Base-by-base conservation (phyloP, 2,888 invertebrate genomes). In the Bugulina stolonifera region DNA sequence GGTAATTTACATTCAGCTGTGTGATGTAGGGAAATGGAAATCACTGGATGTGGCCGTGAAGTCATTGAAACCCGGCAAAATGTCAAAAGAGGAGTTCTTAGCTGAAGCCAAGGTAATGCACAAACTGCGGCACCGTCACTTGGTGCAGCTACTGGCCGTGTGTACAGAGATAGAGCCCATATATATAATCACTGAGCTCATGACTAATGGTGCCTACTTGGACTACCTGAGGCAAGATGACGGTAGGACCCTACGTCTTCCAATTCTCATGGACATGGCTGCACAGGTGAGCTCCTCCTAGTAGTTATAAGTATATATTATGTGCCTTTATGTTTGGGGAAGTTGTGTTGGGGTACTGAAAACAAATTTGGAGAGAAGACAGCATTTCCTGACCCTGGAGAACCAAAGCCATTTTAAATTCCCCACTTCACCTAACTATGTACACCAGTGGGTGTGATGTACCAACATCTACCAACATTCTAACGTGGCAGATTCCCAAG, bases 21-120 rank as follows among this genome's bases (percentile, higher is more conserved):
- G n/a, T n/a, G n/a, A n/a, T n/a, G n/a, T n/a, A n/a, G 87, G 87
- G 22, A 93, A 93, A 83, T 97, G 95, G 94, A 78, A 93, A 79
- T 92, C 93, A 81, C 93, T 91, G 77, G 95, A 96, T 87, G 96
- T 97, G 73, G 97, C 97, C 54, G 94, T 97, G 25, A 97, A 97
- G 86, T 96, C 94, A 0, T 86, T 96, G 43, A 89, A 94, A 77
- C 92, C 93, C 80, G 96, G 95, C 75, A 92, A 94, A n/a, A 97
- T 97, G 96, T 93, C 94, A 43, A 93, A 93, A 5, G 91, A 92
- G 79, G 95, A 95, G 1, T 97, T 97, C 88, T 88, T 97, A 0
- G 91, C 94, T 86, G 96, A 97, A 85, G 75, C 75, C 2, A 71
- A 73, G 52, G 52, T 74, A 1, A 73, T 76, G 76, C 75, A 76